A percentile compares a stretch with the other conserved stretches of the same genome.
These are phyloP conservation scores for Erebia palarica DNA, from an alignment of 2,888 invertebrate species.

Conservation along the genomic window DNA sequence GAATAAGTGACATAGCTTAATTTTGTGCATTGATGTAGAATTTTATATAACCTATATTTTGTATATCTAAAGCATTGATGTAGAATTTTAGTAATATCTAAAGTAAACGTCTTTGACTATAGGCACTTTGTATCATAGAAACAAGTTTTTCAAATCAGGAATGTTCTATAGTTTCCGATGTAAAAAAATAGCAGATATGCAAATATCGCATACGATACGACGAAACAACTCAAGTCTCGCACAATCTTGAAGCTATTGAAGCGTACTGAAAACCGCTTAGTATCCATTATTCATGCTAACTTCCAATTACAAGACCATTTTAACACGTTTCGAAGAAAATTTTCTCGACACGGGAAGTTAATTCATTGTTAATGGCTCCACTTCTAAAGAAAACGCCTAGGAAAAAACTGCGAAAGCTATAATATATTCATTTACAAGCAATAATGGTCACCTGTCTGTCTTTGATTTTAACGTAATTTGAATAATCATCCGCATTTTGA, in stretches of 20 bases:
- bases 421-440: constrained; percentile 32
- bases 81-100: too few species aligned
- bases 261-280: constrained; percentile 28
- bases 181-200: background rate
- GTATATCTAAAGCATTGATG: too few species aligned
- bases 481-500: constrained; percentile 10
- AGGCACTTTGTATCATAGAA: too few species aligned
- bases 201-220: constrained; percentile 3
- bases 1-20: too few species aligned
- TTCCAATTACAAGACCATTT: constrained; percentile 32
- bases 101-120: too few species aligned
- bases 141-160: too few species aligned
- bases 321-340: constrained; percentile 39
- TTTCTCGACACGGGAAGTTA: constrained; percentile 24
- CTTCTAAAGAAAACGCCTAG: constrained; percentile 21
- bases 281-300: constrained; percentile 31
- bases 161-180: too few species aligned
- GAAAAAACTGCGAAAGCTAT: constrained; percentile 30
- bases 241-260: constrained; percentile 19
- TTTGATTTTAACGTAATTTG: constrained; percentile 14
- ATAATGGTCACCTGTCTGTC: constrained; percentile 38
- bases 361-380: constrained; percentile 32
- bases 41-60: too few species aligned
- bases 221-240: constrained; percentile 29
- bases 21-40: too few species aligned